Evolutionary conservation across 2,888 invertebrate genomes (phyloP).

Genomic region (Nemotelus pantherinus): DNA sequence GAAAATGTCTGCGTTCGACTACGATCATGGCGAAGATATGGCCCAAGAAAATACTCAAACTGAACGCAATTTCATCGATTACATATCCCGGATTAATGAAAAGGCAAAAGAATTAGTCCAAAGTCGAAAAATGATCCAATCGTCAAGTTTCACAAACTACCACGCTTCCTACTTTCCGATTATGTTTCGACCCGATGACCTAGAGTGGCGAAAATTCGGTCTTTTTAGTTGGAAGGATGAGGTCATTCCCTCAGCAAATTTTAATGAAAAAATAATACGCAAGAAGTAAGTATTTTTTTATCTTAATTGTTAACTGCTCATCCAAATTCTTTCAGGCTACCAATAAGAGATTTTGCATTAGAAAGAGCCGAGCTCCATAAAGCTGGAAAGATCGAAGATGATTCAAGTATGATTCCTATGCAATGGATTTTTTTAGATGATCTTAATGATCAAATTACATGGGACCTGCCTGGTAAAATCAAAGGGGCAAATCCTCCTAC

Average conservation of each 20-base stretch:
- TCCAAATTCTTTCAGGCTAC: neutral
- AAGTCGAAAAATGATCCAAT: neutral
- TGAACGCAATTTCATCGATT: slow-evolving; percentile 53
- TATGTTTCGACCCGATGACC: neutral
- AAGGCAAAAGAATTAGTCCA: slow-evolving; percentile 4
- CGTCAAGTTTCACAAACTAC: neutral
- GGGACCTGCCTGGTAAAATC: slow-evolving; percentile 51
- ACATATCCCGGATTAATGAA: slow-evolving; percentile 52
- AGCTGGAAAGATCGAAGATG: slow-evolving; percentile 49
- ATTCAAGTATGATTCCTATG: neutral
- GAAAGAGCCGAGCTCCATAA: neutral
- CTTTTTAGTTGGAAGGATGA: slow-evolving; percentile 61
- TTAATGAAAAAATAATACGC: neutral
- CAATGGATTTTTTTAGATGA: slow-evolving; percentile 39
- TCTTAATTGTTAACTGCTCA: neutral
- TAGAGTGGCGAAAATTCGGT: slow-evolving; percentile 57
- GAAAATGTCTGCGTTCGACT: neutral
- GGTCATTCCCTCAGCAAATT: slow-evolving; percentile 8
- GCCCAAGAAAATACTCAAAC: slow-evolving; percentile 52
- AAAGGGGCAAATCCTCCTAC: slow-evolving; percentile 7
- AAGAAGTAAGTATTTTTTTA: slow-evolving; percentile 21
- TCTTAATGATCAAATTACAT: neutral
- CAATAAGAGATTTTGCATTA: slow-evolving; percentile 14
- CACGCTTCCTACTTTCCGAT: neutral
- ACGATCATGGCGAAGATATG: slow-evolving; percentile 39